Evolutionary conservation across 64 coral and sea anemone species (phyloP).

Genomic region (Montipora foliosa): DNA sequence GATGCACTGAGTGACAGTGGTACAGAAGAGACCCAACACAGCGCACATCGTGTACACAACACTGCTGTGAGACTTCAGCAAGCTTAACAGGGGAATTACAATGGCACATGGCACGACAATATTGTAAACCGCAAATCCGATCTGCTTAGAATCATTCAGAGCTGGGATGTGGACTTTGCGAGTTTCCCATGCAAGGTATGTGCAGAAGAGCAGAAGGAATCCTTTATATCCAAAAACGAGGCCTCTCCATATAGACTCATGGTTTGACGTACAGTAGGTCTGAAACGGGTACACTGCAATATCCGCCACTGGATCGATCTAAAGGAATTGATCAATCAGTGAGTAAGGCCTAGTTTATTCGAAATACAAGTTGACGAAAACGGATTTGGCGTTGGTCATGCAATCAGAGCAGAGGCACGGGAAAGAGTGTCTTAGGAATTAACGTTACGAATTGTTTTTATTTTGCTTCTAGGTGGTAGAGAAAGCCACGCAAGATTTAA

Average conservation of each 20-base stretch:
- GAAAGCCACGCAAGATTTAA: no score
- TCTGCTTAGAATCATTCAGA: slow-evolving; percentile 82
- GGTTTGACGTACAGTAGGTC: slow-evolving; percentile 59
- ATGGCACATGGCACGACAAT: slow-evolving; percentile 76
- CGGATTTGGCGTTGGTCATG: no score
- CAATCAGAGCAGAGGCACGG: no score
- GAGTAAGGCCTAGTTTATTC: no score
- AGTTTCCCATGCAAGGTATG: slow-evolving; percentile 75
- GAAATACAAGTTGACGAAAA: no score
- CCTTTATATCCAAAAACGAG: slow-evolving; percentile 83
- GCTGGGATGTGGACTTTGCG: slow-evolving; percentile 78
- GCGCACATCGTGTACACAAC: slow-evolving; percentile 52
- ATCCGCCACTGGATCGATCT: slow-evolving; percentile 50
- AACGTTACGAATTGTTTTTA: no score
- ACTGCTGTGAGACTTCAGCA: slow-evolving; percentile 43
- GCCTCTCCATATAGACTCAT: slow-evolving; percentile 59
- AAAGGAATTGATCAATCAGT: neutral
- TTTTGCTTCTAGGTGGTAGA: no score
- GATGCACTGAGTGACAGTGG: slow-evolving; percentile 72
- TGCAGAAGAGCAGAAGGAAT: slow-evolving; percentile 73
- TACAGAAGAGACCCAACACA: slow-evolving; percentile 79
- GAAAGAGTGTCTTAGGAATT: no score
- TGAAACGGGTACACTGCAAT: slow-evolving; percentile 37
- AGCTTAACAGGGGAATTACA: slow-evolving; percentile 72
- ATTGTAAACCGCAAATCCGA: slow-evolving; percentile 84